phyloP scores from a whole-genome alignment of 2,797 vertebrate genomes.

The Fringilla coelebs region DNA sequence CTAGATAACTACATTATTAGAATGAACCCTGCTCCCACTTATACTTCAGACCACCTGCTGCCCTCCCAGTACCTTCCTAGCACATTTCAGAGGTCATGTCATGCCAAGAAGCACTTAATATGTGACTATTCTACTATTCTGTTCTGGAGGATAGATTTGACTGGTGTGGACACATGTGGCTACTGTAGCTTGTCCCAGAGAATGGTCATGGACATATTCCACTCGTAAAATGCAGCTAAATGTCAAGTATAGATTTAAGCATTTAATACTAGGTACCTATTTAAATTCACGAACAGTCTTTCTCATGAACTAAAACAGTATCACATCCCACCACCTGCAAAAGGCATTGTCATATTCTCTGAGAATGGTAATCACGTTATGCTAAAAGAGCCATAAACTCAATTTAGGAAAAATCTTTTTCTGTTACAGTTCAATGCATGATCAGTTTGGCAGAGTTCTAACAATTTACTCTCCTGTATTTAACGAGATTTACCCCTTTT shows the following conservation, averaged over 20 bases:
- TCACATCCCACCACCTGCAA: not conserved
- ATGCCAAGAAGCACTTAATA: not conserved
- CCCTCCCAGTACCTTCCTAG: not conserved
- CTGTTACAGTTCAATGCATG: not conserved
- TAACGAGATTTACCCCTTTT: not conserved
- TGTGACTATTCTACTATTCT: not conserved
- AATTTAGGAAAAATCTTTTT: not conserved
- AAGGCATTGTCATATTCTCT: not conserved
- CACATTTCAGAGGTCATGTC: not conserved
- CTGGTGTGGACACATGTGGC: not conserved
- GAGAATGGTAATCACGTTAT: not conserved
- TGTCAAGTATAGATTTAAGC: not conserved
- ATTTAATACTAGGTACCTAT: not conserved
- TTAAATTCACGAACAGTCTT: not conserved
- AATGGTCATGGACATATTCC: not conserved
- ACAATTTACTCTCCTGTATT: not conserved
- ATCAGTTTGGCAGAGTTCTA: not conserved
- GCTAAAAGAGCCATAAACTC: not conserved
- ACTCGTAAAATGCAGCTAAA: not conserved
- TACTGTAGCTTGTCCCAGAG: not conserved
- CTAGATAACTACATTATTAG: not conserved
- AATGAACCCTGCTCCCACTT: not conserved
- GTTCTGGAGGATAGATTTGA: not conserved
- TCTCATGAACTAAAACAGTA: not conserved
- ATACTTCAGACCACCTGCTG: not conserved